Conservation (phyloP, 2,113 vertebrate species). For the Gracilinanus agilis region DNA sequence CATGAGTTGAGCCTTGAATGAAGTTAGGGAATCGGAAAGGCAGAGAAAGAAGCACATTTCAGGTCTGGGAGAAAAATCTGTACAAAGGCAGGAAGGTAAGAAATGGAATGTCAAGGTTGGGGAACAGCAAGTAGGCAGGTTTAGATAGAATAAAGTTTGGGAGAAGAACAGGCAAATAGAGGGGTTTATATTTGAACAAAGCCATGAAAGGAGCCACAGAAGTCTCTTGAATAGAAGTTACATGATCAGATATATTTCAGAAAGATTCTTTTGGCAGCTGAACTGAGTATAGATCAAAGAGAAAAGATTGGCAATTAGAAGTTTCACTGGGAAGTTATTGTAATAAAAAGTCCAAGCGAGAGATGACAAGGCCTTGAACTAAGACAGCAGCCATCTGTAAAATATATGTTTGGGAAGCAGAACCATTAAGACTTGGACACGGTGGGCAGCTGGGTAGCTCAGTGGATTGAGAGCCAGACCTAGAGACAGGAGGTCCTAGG, state of each 20-base stretch:
- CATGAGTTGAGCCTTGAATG: neutral
- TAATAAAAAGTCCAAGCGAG: neutral
- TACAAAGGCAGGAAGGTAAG: neutral
- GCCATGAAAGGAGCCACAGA: neutral
- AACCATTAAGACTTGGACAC: neutral
- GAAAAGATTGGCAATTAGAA: neutral
- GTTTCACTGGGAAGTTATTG: neutral
- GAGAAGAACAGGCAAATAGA: neutral
- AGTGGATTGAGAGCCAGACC: too few relatives aligned
- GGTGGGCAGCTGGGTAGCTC: too few relatives aligned
- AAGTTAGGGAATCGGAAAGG: too few relatives aligned
- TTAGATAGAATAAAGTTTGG: neutral
- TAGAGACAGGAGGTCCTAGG: too few relatives aligned
- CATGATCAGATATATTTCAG: neutral
- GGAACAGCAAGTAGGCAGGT: neutral
- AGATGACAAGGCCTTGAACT: neutral
- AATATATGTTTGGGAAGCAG: neutral
- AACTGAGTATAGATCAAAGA: neutral
- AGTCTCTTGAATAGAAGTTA: neutral
- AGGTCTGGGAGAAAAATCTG: neutral
- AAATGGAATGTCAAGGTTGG: neutral
- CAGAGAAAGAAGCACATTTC: neutral
- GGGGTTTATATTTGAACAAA: neutral
- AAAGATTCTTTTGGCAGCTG: neutral
- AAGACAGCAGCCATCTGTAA: neutral